Base-by-base conservation (phyloP, 2,888 invertebrate genomes). In the Oscheius myriophilus region DNA sequence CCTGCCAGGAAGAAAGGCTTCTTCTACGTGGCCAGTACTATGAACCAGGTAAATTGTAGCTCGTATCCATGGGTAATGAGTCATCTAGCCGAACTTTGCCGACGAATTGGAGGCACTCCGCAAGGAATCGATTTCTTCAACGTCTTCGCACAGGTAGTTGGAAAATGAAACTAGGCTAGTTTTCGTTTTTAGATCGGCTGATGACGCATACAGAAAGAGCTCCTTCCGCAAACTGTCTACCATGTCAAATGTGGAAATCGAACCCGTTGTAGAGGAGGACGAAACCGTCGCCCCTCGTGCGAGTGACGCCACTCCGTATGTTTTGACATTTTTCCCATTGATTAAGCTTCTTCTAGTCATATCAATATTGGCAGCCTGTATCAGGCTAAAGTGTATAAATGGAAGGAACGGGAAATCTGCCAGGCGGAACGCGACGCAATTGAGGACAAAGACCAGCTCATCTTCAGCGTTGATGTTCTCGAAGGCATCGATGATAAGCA, bases 371-470 rank as follows among this genome's bases (percentile, higher is more conserved):
- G 76, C 2, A 57, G 58, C 43, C n/a, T 70, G 42, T 86, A 79
- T 69, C 85, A 85, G 66, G 85, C 86, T 16, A 64, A 75, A 43
- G 85, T 85, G 45, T 77, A 78, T 67, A 86, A 84, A 67, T 85
- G 85, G 85, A 76, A 80, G 11, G 84, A 82, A 51, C 64, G 85
- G 42, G 76, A 81, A 58, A 80, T 84, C 9, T 67, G 69, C 12
- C 52, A 72, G 43, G 71, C 75, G 33, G 84, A 85, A 53, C 53
- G 73, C 45, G 75, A 79, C 0, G 74, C 78, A 1, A 83, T 85
- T 70, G 80, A 51, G 1, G 85, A 85, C 59, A 71, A 81, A 16
- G 85, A 84, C 68, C 81, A 83, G 52, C 61, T 70, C 26, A 72
- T 85, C 3, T 85, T 85, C 62, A 78, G 81, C 41, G 67, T 71